Evolutionary conservation across 2,888 invertebrate genomes (phyloP).

Genomic region (Strigamia transsilvanica): DNA sequence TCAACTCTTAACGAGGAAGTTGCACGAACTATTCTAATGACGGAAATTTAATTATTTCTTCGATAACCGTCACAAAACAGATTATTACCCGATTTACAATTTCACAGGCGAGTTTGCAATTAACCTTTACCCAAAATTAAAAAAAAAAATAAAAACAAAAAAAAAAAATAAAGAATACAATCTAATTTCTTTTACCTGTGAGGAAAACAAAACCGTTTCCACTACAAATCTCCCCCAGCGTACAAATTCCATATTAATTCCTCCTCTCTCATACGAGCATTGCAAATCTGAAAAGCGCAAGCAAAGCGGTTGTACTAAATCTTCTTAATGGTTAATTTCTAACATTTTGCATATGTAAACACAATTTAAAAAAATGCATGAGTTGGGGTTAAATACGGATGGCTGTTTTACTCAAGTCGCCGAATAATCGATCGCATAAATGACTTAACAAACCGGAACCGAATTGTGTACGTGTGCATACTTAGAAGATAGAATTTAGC

Average conservation of each 20-base stretch:
- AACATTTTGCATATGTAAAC: not conserved
- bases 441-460: conserved; percentile 18
- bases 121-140: not conserved
- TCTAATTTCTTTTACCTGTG: not conserved
- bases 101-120: too few species aligned
- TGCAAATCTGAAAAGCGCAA: not conserved
- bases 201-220: not conserved
- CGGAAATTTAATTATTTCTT: too few species aligned
- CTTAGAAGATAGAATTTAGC: conserved; percentile 20
- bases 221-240: not conserved
- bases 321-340: conserved; percentile 20
- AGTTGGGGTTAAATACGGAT: not conserved
- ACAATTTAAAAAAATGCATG: not conserved
- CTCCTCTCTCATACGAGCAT: not conserved
- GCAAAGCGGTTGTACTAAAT: conserved; percentile 3
- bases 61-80: too few species aligned
- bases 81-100: too few species aligned
- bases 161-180: not conserved
- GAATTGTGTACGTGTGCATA: conserved; percentile 32
- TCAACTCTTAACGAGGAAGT: too few species aligned
- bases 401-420: not conserved
- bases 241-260: conserved; percentile 4
- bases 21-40: too few species aligned
- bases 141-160: not conserved
- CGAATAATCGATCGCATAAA: not conserved